Conservation (phyloP, 2,797 vertebrate species). For the Lagodon rhomboides region DNA sequence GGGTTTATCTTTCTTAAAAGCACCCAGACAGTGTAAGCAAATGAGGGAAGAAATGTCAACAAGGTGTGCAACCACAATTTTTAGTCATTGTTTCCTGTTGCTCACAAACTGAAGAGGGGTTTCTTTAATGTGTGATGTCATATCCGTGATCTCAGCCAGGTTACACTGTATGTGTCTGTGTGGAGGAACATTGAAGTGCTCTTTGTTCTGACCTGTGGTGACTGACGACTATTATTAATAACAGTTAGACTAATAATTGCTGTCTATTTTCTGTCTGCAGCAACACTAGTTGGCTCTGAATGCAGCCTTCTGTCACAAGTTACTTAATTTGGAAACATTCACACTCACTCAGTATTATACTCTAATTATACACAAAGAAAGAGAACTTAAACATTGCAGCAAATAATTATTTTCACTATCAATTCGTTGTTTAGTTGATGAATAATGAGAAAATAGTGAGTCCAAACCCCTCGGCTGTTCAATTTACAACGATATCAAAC, state of each 20-base stretch:
- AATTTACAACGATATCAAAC: background rate
- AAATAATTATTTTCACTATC: background rate
- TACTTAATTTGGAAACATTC: background rate
- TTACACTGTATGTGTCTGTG: too few relatives aligned
- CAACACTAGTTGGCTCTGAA: too few relatives aligned
- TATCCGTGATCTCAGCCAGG: constrained; percentile 1
- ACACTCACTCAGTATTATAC: too few relatives aligned
- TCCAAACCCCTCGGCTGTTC: background rate
- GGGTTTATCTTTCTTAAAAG: background rate
- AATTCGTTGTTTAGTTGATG: background rate
- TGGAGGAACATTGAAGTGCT: too few relatives aligned
- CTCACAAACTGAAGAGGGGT: background rate
- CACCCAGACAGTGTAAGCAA: background rate
- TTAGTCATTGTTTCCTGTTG: background rate
- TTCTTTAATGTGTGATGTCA: constrained; percentile 15
- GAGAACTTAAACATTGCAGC: background rate
- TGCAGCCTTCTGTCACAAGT: too few relatives aligned
- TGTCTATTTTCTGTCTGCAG: too few relatives aligned
- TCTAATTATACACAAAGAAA: too few relatives aligned
- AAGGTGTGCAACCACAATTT: background rate
- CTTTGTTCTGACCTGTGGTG: background rate
- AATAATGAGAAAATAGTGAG: too few relatives aligned
- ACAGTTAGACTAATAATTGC: background rate
- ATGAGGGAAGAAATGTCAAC: constrained; percentile 1
- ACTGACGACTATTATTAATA: background rate